These are phyloP conservation scores for human DNA, from an alignment of 2,113 vertebrate genomes.

Conservation along the genomic window DNA sequence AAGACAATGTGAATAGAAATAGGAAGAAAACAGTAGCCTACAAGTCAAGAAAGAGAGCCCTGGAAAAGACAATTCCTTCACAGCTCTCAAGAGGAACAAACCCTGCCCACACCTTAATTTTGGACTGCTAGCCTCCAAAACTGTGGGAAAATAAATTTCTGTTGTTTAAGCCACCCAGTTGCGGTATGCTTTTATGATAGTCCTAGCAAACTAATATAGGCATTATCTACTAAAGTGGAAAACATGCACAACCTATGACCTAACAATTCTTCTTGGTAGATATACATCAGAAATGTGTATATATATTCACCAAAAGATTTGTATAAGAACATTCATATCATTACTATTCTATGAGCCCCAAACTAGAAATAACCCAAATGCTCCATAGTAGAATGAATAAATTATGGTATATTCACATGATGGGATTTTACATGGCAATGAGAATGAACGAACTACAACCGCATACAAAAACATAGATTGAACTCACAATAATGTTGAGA, in stretches of 20 bases:
- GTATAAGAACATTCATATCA: background rate
- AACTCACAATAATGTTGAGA: background rate
- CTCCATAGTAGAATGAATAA: background rate
- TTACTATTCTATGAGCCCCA: background rate
- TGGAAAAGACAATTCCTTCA: background rate
- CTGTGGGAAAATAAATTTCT: background rate
- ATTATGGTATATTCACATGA: background rate
- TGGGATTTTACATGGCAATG: background rate
- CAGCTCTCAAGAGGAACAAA: background rate
- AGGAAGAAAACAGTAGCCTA: background rate
- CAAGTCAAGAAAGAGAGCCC: background rate
- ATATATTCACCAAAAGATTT: background rate
- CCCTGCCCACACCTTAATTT: background rate
- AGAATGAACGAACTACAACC: background rate
- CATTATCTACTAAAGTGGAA: background rate
- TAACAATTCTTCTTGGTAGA: background rate
- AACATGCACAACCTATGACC: background rate
- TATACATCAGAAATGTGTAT: background rate
- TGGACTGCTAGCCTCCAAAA: background rate
- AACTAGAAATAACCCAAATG: conserved; percentile 17
- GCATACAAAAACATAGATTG: background rate
- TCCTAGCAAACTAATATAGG: background rate
- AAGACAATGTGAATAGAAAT: background rate
- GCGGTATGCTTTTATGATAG: background rate
- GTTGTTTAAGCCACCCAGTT: background rate